Percentiles rank a stretch among this genome's conserved stretches.
phyloP scores from a whole-genome alignment of 2,113 vertebrate species.

The Dipodomys stephensi region DNA sequence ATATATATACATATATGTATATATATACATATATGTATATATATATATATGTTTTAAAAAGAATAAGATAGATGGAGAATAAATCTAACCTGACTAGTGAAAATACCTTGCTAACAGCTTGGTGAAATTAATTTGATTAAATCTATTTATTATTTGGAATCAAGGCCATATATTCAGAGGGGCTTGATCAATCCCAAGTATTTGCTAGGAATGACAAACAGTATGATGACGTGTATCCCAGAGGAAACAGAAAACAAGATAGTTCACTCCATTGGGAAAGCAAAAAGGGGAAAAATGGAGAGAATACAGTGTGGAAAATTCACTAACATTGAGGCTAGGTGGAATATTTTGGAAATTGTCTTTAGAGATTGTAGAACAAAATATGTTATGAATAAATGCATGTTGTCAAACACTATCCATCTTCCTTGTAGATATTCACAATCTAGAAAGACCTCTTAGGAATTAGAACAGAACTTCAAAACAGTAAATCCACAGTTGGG shows the following conservation, averaged over 20 bases:
- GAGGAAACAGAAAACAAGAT: not conserved
- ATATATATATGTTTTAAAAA: not conserved
- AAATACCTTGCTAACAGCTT: not conserved
- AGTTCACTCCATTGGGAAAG: not conserved
- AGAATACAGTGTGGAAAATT: not conserved
- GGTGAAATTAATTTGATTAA: constrained; percentile 20
- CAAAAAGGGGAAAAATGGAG: not conserved
- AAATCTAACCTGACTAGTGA: not conserved
- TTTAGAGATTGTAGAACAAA: not conserved
- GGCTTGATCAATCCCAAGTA: not conserved
- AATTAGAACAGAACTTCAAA: not conserved
- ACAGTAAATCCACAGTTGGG: not conserved
- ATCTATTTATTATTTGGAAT: constrained; percentile 19
- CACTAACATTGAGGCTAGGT: not conserved
- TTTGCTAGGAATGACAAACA: not conserved
- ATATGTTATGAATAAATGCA: not conserved
- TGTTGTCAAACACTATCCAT: not conserved
- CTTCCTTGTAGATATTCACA: not conserved
- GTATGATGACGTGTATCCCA: not conserved
- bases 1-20: too few species aligned
- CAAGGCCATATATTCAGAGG: constrained; percentile 29
- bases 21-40: too few species aligned
- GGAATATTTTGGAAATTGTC: not conserved
- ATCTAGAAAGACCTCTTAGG: not conserved
- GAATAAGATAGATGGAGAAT: not conserved